Evolutionary conservation across 2,797 vertebrate species (phyloP), one percentile per base, ranked within the genome.

Genomic region (Gobionotothen gibberifrons): DNA sequence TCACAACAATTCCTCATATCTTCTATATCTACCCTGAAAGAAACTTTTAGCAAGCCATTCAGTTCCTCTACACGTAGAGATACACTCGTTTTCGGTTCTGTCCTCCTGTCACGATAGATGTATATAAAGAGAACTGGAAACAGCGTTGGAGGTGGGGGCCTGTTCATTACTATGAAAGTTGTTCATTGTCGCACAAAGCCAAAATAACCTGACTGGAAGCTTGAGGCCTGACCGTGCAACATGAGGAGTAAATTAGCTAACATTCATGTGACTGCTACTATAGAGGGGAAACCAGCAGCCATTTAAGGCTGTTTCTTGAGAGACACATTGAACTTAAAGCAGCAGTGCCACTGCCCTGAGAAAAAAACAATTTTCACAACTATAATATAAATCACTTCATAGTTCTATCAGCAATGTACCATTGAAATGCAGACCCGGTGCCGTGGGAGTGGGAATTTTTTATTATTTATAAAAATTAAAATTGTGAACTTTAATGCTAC

Each of bases 261-360:
- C 22, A 43, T 47, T 19, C 19, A 21, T 64, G 12, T 64, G 52
- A 78, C 12, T 59, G 44, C 63, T 22, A 47, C 56, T 26, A 40
- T 7, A 10, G 15, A 69, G 1, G 43, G 6, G n/a, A 62, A 58
- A 60, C 48, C 0, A 57, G 22, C 11, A 21, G 17, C 60, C 2
- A 55, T 54, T 47, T 43, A 53, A 63, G 46, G 47, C n/a, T 22
- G 42, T 65, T 68, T 68, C 17, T 55, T 72, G n/a, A 65, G 32
- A 32, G 8, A 7, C 6, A 36, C 32, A 36, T 9, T 9, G 36
- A 36, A 36, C 32, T 36, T 36, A 36, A 9, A 36, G 32, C 32
- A 6, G 8, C 8, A 9, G 32, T 36, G 36, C 32, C 32, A 36
- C 32, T 36, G 32, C 32, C 32, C 32, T 36, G 32, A 36, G 32